Base-by-base conservation (phyloP, 2,888 invertebrate species). In the Lithophane ornitopus region DNA sequence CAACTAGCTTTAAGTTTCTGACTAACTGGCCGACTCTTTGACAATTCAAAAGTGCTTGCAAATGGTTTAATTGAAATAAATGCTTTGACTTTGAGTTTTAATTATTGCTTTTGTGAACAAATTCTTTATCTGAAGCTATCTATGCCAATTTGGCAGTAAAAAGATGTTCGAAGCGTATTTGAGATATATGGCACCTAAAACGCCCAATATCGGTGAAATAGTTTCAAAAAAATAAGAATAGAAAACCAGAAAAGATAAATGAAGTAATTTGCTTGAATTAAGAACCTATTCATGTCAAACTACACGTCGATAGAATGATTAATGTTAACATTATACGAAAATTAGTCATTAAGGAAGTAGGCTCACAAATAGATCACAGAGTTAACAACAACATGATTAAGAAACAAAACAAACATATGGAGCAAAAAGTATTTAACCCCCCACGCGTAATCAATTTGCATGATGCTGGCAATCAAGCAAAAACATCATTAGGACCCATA, bases 381-480 rank as follows among this genome's bases (percentile, higher is more conserved):
- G 63, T 52, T 49, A 84, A 80, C 73, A 87, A 79, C 63, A 82
- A 80, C 66, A 76, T 78, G 70, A 82, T 87, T 85, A 80, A 61
- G 77, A 85, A 76, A 85, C 79, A 78, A 81, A 86, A 82, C 78
- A 80, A 76, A 82, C 65, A 70, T 81, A 81, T 73, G 11, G 28
- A 75, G 72, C 79, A 85, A 87, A 84, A 88, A 87, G 73, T 75
- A 68, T 80, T 82, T 77, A 82, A 85, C 86, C 87, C 82, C 82
- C 86, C 87, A 87, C 88, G 83, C 79, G 71, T 86, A 82, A 90
- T 91, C 90, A 91, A 89, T 86, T 80, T 71, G 84, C 87, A 88
- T 88, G 86, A 88, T 89, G 84, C 83, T 79, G 73, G 74, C 70
- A 75, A 82, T 75, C 67, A 85, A 68, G 63, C 82, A 71, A 89